Conservation (phyloP, 30 jellyfish, hydroid and myxozoan species). For the Aurelia sp. region DNA sequence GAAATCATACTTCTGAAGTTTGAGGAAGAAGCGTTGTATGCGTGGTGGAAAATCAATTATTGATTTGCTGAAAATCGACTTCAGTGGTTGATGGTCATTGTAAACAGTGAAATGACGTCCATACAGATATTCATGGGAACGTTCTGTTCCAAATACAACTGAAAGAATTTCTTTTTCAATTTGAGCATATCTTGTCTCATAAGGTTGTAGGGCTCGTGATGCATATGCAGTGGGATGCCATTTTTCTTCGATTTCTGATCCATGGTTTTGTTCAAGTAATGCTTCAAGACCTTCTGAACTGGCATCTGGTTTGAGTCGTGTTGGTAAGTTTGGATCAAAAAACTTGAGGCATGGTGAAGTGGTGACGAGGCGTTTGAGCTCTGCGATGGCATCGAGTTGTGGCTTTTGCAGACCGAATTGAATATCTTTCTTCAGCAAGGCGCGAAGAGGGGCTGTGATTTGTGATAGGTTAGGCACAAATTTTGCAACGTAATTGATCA, state of each 20-base stretch:
- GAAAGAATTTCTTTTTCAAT: constrained; percentile 51
- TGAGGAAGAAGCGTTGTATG: constrained; percentile 55
- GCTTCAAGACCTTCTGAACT: constrained; percentile 69
- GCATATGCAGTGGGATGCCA: constrained; percentile 60
- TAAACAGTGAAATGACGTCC: constrained; percentile 54
- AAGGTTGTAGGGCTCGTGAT: constrained; percentile 44
- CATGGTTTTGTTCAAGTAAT: constrained; percentile 59
- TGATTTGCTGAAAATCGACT: constrained; percentile 60
- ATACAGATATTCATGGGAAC: constrained; percentile 49
- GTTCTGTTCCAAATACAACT: constrained; percentile 51
- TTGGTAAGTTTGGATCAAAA: constrained; percentile 62
- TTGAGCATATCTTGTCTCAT: constrained; percentile 54
- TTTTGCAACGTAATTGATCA: constrained; percentile 64
- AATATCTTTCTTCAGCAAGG: constrained; percentile 34
- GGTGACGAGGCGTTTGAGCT: constrained; percentile 70
- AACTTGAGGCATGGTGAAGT: constrained; percentile 59
- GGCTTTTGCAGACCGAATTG: constrained; percentile 61
- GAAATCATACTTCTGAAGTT: constrained; percentile 66
- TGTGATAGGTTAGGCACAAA: constrained; percentile 45
- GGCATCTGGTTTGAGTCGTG: constrained; percentile 54
- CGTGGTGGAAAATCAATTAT: constrained; percentile 62
- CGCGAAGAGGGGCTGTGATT: constrained; percentile 44
- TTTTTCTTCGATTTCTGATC: constrained; percentile 30
- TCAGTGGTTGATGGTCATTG: constrained; percentile 71
- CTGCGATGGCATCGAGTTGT: constrained; percentile 64